A percentile compares a stretch with the other conserved stretches of the same genome.
Conservation (phyloP, 2,888 invertebrate species). For the Drosophila birchii region DNA sequence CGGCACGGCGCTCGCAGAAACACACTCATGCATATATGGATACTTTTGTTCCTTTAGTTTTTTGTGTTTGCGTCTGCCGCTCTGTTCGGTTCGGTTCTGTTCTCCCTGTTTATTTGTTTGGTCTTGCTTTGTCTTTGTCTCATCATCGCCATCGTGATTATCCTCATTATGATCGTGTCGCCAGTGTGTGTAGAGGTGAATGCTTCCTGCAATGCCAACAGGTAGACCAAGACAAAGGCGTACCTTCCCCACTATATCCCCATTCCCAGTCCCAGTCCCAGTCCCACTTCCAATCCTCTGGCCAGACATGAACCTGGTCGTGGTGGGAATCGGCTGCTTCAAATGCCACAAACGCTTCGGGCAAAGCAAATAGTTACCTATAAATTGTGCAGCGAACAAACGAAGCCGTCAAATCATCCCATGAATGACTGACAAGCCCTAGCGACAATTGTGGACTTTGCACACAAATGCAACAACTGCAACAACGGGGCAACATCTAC, state of each 20-base stretch:
- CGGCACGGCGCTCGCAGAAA: slow-evolving; percentile 36
- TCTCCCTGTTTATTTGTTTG: slow-evolving; percentile 41
- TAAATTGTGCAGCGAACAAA: slow-evolving; percentile 59
- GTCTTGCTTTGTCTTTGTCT: slow-evolving; percentile 44
- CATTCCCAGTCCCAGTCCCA: slow-evolving; percentile 6
- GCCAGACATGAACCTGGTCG: slow-evolving; percentile 38
- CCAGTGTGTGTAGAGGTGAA: slow-evolving; percentile 64
- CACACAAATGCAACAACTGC: slow-evolving; percentile 17
- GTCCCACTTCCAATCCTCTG: slow-evolving; percentile 28
- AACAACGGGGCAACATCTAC: slow-evolving; percentile 6
- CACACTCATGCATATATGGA: slow-evolving; percentile 44
- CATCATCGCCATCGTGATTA: slow-evolving; percentile 54
- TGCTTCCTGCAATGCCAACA: slow-evolving; percentile 80
- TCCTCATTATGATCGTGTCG: slow-evolving; percentile 45
- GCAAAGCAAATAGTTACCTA: slow-evolving; percentile 67
- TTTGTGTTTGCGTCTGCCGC: slow-evolving; percentile 57
- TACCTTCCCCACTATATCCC: slow-evolving; percentile 9
- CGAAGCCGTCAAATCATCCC: slow-evolving; percentile 62
- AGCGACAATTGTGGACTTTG: slow-evolving; percentile 68
- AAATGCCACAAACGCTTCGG: slow-evolving; percentile 55
- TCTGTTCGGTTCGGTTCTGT: slow-evolving; percentile 38
- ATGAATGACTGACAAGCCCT: slow-evolving; percentile 72
- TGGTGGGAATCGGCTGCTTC: slow-evolving; percentile 71
- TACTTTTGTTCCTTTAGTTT: slow-evolving; percentile 50
- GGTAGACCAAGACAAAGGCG: slow-evolving; percentile 66